These are phyloP conservation scores for Paratrypauchen microcephalus DNA, from an alignment of 2,797 vertebrate species.

Conservation along the genomic window DNA sequence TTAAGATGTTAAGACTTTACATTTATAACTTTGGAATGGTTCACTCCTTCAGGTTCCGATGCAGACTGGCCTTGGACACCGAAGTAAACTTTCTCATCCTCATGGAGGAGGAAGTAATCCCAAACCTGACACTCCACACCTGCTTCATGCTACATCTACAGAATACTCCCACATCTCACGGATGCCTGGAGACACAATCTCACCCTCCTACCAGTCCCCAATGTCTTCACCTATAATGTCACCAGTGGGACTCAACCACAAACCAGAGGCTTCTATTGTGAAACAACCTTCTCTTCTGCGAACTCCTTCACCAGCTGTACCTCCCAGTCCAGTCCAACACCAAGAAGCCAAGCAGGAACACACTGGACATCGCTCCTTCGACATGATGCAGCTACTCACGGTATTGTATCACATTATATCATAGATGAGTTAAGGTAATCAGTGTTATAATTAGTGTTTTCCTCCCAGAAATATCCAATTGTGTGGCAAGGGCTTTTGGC, in stretches of 20 bases:
- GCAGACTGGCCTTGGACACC: constrained; percentile 84
- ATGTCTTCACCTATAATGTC: constrained; percentile 73
- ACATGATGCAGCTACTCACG: constrained; percentile 96
- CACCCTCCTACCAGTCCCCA: constrained; percentile 89
- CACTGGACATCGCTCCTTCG: constrained; percentile 86
- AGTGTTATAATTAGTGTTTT: not conserved
- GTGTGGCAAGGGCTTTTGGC: constrained; percentile 98
- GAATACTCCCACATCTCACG: constrained; percentile 86
- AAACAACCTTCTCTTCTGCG: constrained; percentile 75
- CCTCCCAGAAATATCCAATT: constrained; percentile 93
- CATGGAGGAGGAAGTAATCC: constrained; percentile 80
- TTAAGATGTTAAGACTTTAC: not conserved
- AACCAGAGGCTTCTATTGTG: constrained; percentile 81
- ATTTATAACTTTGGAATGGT: constrained; percentile 15
- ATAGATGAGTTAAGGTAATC: not conserved
- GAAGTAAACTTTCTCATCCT: constrained; percentile 86
- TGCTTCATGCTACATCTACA: constrained; percentile 81
- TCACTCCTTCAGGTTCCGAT: constrained; percentile 72
- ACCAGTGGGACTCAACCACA: constrained; percentile 83
- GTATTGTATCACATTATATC: constrained; percentile 66
- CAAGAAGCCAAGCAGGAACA: constrained; percentile 85
- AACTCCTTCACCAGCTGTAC: constrained; percentile 68
- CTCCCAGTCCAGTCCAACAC: constrained; percentile 76
- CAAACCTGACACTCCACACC: constrained; percentile 86
- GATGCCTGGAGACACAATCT: constrained; percentile 80